Percentiles rank a stretch among this genome's conserved stretches.
phyloP scores from a whole-genome alignment of 1,140 invertebrate genomes.

The Acyrthosiphon pisum region DNA sequence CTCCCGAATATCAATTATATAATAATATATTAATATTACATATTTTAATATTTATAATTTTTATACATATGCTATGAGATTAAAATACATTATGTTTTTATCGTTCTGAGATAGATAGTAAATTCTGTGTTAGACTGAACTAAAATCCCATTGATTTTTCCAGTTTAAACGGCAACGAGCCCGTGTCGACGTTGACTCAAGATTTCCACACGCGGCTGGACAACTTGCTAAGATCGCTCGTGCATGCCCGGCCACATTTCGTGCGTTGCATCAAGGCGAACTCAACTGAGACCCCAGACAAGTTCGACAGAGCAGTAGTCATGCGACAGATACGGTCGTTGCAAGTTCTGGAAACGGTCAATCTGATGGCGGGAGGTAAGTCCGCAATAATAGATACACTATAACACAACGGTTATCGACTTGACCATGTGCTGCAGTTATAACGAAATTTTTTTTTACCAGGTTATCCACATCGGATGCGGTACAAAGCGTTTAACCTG shows the following conservation, averaged over 20 bases:
- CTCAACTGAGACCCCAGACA: slow-evolving; percentile 75
- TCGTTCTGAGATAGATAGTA: not conserved
- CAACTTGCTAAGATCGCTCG: slow-evolving; percentile 87
- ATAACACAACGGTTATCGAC: not conserved
- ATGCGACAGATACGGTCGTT: slow-evolving; percentile 87
- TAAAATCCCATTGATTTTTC: not conserved
- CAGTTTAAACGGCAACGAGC: slow-evolving; percentile 83
- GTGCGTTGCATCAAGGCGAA: slow-evolving; percentile 90
- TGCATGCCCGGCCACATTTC: slow-evolving; percentile 93
- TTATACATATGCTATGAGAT: too few relatives aligned
- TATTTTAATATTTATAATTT: too few relatives aligned
- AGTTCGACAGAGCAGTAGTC: slow-evolving; percentile 81
- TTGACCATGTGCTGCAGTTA: not conserved
- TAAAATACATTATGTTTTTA: not conserved
- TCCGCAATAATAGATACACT: not conserved
- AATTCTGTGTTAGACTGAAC: not conserved
- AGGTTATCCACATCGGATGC: slow-evolving; percentile 92
- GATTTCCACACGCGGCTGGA: slow-evolving; percentile 94
- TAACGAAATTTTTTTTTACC: slow-evolving; percentile 37
- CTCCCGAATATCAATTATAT: too few relatives aligned
- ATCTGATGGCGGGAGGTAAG: slow-evolving; percentile 85
- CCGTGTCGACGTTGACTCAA: slow-evolving; percentile 89
- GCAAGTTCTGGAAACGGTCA: slow-evolving; percentile 93
- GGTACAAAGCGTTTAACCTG: slow-evolving; percentile 91
- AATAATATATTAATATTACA: too few relatives aligned